A percentile compares a stretch with the other conserved stretches of the same genome.
Evolutionary conservation across 2,113 vertebrate genomes (phyloP).

Genomic region (Scopus umbretta): DNA sequence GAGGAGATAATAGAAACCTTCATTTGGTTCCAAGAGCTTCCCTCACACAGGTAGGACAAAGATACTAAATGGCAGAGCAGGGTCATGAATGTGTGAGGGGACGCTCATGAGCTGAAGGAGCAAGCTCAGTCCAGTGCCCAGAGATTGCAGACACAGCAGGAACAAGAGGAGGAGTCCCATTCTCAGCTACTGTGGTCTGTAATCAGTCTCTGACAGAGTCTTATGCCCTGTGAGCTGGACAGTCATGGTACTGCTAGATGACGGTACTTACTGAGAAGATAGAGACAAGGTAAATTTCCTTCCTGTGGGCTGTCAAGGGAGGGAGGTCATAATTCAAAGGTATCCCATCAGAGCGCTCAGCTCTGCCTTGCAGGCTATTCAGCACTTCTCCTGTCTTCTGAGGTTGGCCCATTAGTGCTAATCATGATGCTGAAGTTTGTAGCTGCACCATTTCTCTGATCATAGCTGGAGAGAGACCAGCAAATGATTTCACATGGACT

Average conservation of each 20-base stretch:
- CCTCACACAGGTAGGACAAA: background rate
- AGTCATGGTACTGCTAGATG: background rate
- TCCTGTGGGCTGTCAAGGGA: background rate
- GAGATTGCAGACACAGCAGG: fast-evolving
- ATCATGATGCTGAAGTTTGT: background rate
- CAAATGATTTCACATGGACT: background rate
- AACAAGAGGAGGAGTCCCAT: background rate
- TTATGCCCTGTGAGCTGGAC: fast-evolving
- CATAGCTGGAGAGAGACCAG: background rate
- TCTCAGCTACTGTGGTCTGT: background rate
- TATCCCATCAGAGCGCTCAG: background rate
- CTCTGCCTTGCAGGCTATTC: background rate
- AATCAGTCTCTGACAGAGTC: background rate
- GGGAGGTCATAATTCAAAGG: background rate
- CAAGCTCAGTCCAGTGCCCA: background rate
- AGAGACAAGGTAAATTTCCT: background rate
- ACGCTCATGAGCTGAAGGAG: background rate
- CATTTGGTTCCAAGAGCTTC: background rate
- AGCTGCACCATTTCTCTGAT: background rate
- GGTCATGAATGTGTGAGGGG: background rate
- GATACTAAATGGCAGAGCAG: background rate
- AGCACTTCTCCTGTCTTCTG: background rate
- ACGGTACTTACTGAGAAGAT: background rate
- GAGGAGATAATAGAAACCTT: background rate
- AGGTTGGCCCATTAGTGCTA: background rate